Percentiles rank a stretch among this genome's conserved stretches.
Evolutionary conservation across 2,113 vertebrate species (phyloP).

Genomic region (Apaloderma vittatum): DNA sequence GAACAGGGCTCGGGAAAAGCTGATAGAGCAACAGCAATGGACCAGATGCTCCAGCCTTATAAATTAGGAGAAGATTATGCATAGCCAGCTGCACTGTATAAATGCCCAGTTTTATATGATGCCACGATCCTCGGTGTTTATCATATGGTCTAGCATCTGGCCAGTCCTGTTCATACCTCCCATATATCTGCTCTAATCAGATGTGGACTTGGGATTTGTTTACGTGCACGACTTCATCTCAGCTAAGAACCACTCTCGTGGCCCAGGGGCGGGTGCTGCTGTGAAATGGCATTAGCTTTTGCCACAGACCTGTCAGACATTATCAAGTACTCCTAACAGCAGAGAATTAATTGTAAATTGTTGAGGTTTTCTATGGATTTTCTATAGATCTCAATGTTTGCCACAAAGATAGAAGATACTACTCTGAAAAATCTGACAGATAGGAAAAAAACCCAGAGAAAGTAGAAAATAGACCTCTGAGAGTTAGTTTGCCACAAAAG

Average conservation of each 20-base stretch:
- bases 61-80: conserved; percentile 82
- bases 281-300: conserved; percentile 16
- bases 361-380: not conserved
- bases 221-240: conserved; percentile 36
- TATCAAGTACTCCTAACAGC: not conserved
- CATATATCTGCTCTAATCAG: conserved; percentile 74
- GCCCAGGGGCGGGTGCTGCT: not conserved
- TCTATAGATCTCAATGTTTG: not conserved
- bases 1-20: conserved; percentile 42
- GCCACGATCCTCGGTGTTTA: conserved; percentile 73
- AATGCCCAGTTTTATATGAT: conserved; percentile 74
- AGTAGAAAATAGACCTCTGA: not conserved
- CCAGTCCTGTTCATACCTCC: conserved; percentile 55
- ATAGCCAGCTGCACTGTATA: conserved; percentile 78
- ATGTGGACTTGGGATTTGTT: conserved; percentile 35
- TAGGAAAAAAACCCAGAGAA: not conserved
- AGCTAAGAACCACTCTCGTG: not conserved
- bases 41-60: conserved; percentile 79
- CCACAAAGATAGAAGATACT: not conserved
- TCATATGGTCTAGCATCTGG: conserved; percentile 82
- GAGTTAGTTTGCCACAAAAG: not conserved
- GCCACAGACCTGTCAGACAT: not conserved
- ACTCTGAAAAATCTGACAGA: not conserved
- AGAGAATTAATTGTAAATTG: not conserved
- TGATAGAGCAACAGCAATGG: conserved; percentile 66